Base-by-base conservation (phyloP, 2,888 invertebrate species). In the Rhodophaea formosa region DNA sequence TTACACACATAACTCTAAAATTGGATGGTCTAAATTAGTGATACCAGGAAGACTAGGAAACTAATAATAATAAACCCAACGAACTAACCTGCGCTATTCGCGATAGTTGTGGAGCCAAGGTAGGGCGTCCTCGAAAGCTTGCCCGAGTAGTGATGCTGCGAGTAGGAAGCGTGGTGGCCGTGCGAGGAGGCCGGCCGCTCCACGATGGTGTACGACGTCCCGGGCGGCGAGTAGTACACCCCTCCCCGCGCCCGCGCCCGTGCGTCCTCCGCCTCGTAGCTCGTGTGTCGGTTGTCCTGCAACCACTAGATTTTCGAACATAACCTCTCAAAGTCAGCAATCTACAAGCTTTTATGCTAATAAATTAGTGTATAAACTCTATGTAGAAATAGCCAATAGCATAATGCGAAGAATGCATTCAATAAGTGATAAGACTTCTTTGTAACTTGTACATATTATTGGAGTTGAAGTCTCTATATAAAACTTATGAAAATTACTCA, bases 171-270 rank as follows among this genome's bases (percentile, higher is more conserved):
- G 65, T 95, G 95, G 72, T 94, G 94, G 75, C 94, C 94, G 67
- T 94, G 94, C 52, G 94, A 94, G 70, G 94, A 94, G 64, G 94
- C 94, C 62, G 95, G 95, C 64, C 96, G 92, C 88, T 97, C 97
- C 75, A 97, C 95, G 83, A 97, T 97, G 76, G 97, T 97, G 87
- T 97, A 97, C 59, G 96, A 96, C 67, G 97, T 97, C 63, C 97
- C 97, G 30, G 97, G 97, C 59, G 97, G 97, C 65, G 96, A 97
- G 86, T 96, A 97, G 87, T 97, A 97, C 65, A 95, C 92, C 65
- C 95, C 94, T 66, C 95, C 93, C 52, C 94, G 93, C 65, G 93
- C 92, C 69, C 94, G 88, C 65, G 75, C 81, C 47, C 88, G 80
- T 60, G 88, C 89, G 68, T 86, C 92, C 74, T 82, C 91, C 72